Evolutionary conservation across 2,797 vertebrate genomes (phyloP), one percentile per base, ranked within the genome.

Genomic region (Lindbergichthys nudifrons): DNA sequence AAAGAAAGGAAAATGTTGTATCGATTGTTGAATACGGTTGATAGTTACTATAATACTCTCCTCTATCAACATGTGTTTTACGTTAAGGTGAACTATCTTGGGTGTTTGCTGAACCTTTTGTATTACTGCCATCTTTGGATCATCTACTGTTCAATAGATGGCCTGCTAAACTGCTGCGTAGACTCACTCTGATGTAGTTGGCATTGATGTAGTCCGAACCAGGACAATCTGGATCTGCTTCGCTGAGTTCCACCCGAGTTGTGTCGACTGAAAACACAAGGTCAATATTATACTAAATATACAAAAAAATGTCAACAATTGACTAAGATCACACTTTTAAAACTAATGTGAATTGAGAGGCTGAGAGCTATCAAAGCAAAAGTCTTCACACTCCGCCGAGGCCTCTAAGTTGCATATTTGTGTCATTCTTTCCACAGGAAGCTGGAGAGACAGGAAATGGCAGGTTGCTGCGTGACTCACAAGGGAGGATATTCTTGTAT

Each of bases 401-500:
- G 79, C 72, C 68, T 80, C 72, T 77, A 46, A 3, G 1, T 60
- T 72, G 67, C 77, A 75, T 82, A 66, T 79, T 86, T 75, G 82
- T 84, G 84, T 91, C 87, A 86, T 56, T 86, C 59, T 92, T 93
- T 92, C 92, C 92, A 92, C 91, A 93, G 92, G 91, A 92, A 93
- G 91, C 45, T 80, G 77, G 85, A 82, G 85, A 84, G 81, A 82
- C 87, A 92, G 89, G 88, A 93, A 90, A 78, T 64, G 81, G 81
- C 84, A 86, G 83, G 80, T 82, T 77, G 83, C 75, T 60, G 80
- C 46, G 65, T 76, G 73, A 92, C 96, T 95, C 92, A 97, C 96
- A 97, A 64, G 97, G 96, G 61, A 97, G 94, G 90, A 97, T 97
- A 89, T 97, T 97, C 94, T 97, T 97, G 93, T 97, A 97, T 93